Evolutionary conservation across 2,113 vertebrate genomes (phyloP).

Genomic region (Anoplopoma fimbria): DNA sequence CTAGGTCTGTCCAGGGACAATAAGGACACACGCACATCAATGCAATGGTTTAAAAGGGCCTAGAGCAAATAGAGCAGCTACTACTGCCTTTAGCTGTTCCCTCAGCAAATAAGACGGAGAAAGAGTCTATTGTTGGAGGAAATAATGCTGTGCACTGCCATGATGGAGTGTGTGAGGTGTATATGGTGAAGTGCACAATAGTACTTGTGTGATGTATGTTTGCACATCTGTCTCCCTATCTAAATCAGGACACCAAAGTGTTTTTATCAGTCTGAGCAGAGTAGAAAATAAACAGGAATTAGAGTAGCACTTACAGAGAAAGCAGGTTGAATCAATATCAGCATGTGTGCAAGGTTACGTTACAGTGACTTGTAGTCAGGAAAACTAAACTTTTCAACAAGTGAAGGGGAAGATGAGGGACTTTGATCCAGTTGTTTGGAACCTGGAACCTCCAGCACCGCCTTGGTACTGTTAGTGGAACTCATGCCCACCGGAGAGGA

Average conservation of each 20-base stretch:
- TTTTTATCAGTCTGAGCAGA: not conserved
- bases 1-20: slow-evolving; percentile 87
- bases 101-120: slow-evolving; percentile 36
- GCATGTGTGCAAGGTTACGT: too few relatives aligned
- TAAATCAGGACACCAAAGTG: not conserved
- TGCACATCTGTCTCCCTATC: not conserved
- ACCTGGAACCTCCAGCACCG: not conserved
- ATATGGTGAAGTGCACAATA: slow-evolving; percentile 2
- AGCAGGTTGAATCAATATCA: too few relatives aligned
- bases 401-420: too few relatives aligned
- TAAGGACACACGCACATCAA: slow-evolving; percentile 33
- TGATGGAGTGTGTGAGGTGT: not conserved
- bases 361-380: not conserved
- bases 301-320: too few relatives aligned
- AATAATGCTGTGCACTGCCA: slow-evolving; percentile 9
- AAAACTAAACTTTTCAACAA: not conserved
- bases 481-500: not conserved
- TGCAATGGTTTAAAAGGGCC: slow-evolving; percentile 1
- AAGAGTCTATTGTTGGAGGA: slow-evolving; percentile 21
- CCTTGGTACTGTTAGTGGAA: too few relatives aligned
- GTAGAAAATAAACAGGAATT: not conserved
- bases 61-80: slow-evolving; percentile 4
- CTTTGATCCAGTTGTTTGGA: not conserved
- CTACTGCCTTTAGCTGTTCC: slow-evolving; percentile 11
- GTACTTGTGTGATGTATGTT: not conserved